Evolutionary conservation across 2,797 vertebrate species (phyloP).

Genomic region (Sebastes umbrosus): DNA sequence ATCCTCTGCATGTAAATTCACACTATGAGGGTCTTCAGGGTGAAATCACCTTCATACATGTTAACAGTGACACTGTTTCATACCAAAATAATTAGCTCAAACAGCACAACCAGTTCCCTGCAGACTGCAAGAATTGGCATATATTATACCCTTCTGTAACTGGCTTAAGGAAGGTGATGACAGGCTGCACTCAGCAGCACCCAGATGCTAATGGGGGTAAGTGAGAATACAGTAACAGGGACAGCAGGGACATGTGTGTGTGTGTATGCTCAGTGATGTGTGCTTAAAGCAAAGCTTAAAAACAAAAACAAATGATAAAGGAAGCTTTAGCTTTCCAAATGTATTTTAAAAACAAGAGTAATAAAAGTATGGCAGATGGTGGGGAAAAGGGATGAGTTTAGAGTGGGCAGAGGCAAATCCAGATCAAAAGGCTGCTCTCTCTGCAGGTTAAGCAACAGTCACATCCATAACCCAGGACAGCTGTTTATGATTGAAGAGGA

Average conservation of each 20-base stretch:
- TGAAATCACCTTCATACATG: slow-evolving; percentile 42
- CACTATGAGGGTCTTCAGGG: slow-evolving; percentile 7
- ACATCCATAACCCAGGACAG: slow-evolving; percentile 75
- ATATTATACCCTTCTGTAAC: not conserved
- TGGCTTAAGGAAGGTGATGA: not conserved
- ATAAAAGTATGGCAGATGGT: slow-evolving; percentile 69
- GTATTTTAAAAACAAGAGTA: slow-evolving; percentile 43
- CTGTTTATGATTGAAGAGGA: slow-evolving; percentile 75
- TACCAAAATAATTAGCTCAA: slow-evolving; percentile 34
- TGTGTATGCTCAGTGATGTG: not conserved
- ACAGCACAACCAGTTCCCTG: slow-evolving; percentile 2
- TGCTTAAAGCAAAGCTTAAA: slow-evolving; percentile 4
- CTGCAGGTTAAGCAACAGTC: slow-evolving; percentile 73
- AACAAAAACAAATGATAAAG: slow-evolving; percentile 1
- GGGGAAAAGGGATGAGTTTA: slow-evolving; percentile 53
- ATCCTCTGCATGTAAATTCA: slow-evolving; percentile 23
- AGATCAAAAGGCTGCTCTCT: slow-evolving; percentile 68
- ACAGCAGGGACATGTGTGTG: not conserved
- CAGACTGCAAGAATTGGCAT: slow-evolving; percentile 10
- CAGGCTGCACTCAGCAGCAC: not conserved
- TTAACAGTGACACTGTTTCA: slow-evolving; percentile 28
- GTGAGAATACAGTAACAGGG: not conserved
- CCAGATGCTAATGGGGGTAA: not conserved
- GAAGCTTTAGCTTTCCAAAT: slow-evolving; percentile 31
- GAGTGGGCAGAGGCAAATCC: slow-evolving; percentile 64